Evolutionary conservation across 2,113 vertebrate genomes (phyloP).

Genomic region (Arvicanthis niloticus): DNA sequence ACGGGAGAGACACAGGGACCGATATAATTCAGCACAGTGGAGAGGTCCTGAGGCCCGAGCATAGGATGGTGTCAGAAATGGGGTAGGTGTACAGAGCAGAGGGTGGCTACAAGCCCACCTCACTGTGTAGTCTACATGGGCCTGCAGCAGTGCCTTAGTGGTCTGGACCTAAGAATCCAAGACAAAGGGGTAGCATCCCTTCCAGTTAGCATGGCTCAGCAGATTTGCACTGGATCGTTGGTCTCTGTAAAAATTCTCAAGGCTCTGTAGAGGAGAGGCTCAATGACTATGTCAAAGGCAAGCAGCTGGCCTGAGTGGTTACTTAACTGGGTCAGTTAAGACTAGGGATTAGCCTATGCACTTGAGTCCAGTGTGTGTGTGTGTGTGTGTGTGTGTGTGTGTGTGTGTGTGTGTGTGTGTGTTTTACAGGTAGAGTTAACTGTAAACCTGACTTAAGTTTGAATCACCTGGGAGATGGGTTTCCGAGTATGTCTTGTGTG

Average conservation of each 20-base stretch:
- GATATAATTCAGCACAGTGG: neutral
- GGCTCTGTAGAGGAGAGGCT: neutral
- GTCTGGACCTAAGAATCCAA: neutral
- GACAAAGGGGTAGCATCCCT: neutral
- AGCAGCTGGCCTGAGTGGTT: neutral
- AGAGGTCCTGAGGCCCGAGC: neutral
- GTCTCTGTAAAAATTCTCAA: neutral
- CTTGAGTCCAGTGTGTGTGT: neutral
- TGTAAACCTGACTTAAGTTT: neutral
- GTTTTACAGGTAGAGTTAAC: neutral
- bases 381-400: neutral
- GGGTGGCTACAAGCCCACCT: neutral
- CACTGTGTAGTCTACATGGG: fast-evolving
- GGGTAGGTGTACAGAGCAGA: neutral
- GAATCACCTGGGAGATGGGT: neutral
- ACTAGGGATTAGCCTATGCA: neutral
- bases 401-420: too few species aligned
- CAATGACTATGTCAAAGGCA: neutral
- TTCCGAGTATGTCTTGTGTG: neutral
- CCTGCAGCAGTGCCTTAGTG: neutral
- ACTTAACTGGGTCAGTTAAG: neutral
- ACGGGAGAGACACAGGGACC: neutral
- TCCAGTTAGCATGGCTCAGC: neutral
- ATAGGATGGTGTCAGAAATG: neutral
- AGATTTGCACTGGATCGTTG: neutral